Evolutionary conservation across 2,113 vertebrate species (phyloP).

Genomic region (Pterocles gutturalis): DNA sequence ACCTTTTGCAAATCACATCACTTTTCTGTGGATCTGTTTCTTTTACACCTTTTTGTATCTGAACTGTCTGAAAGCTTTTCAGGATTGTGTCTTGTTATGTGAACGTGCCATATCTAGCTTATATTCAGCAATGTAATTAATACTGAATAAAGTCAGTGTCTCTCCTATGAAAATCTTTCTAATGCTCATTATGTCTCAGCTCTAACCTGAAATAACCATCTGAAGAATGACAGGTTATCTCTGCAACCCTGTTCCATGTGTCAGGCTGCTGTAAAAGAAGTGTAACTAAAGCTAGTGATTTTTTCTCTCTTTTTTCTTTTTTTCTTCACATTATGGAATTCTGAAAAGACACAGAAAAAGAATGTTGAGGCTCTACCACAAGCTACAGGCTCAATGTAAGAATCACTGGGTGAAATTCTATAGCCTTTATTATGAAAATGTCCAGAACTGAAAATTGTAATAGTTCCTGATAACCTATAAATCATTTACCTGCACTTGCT

Average conservation of each 20-base stretch:
- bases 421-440: not conserved
- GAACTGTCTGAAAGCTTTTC: not conserved
- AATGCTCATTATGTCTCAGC: not conserved
- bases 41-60: not conserved
- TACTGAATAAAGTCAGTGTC: not conserved
- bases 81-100: not conserved
- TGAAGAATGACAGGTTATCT: not conserved
- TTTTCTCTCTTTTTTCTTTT: rapidly evolving
- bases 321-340: rapidly evolving
- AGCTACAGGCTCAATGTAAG: not conserved
- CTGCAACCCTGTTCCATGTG: not conserved
- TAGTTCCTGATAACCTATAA: not conserved
- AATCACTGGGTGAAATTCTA: not conserved
- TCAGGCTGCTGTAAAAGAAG: not conserved
- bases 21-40: not conserved
- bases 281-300: not conserved
- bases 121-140: not conserved
- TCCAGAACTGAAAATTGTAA: not conserved
- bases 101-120: rapidly evolving
- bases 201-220: not conserved
- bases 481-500: not conserved
- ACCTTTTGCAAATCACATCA: not conserved
- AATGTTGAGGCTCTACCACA: not conserved
- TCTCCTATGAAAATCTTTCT: not conserved
- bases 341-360: not conserved